phyloP scores from a whole-genome alignment of 2,113 vertebrate genomes.

The Burhinus bistriatus region DNA sequence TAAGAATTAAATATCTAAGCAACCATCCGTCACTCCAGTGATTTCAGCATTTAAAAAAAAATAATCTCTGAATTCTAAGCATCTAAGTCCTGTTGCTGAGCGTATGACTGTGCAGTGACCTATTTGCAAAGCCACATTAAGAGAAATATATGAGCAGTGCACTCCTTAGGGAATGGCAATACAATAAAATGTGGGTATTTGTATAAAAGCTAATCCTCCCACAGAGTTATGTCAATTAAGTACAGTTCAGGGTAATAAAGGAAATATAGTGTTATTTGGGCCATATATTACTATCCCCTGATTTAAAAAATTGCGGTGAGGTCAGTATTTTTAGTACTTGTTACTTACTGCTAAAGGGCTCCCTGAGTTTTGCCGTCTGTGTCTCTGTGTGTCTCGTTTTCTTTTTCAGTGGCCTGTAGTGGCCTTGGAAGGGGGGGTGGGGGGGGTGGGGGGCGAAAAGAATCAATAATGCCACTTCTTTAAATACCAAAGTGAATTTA shows the following conservation, averaged over 20 bases:
- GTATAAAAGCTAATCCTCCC: constrained; percentile 34
- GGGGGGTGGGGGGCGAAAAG: background rate
- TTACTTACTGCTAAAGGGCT: background rate
- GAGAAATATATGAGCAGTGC: constrained; percentile 30
- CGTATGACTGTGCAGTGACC: background rate
- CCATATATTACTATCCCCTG: background rate
- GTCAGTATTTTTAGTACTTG: background rate
- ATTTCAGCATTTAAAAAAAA: constrained; percentile 1
- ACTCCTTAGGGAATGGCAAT: background rate
- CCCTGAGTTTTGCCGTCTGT: background rate
- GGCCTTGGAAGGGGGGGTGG: background rate
- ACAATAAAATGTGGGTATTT: background rate
- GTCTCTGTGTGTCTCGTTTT: background rate
- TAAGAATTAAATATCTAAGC: constrained; percentile 17
- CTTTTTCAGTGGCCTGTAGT: constrained; percentile 47
- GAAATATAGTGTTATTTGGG: constrained; percentile 28
- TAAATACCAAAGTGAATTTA: constrained; percentile 52
- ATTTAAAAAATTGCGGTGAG: background rate
- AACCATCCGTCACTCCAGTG: background rate
- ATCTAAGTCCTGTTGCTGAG: background rate
- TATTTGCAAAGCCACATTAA: constrained; percentile 29
- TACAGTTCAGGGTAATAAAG: constrained; percentile 43
- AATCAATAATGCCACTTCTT: constrained; percentile 39
- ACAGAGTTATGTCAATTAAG: background rate
- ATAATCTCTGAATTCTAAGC: constrained; percentile 35